Percentiles rank a stretch among this genome's conserved stretches.
These are phyloP conservation scores for Acanthosepion esculentum DNA, from an alignment of 2,888 invertebrate genomes.

Conservation along the genomic window DNA sequence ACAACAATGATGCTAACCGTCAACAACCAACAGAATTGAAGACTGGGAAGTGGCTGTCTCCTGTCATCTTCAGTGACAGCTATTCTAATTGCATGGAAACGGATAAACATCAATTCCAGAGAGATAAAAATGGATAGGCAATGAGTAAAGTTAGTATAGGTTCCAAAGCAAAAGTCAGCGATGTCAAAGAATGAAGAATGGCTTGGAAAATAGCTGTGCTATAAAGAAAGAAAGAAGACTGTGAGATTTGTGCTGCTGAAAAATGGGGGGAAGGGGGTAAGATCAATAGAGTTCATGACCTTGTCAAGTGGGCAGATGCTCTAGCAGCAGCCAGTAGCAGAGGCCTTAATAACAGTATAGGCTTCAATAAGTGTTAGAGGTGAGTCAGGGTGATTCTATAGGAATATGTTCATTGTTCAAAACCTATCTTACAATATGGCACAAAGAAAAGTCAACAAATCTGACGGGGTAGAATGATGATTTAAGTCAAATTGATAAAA, in stretches of 20 bases:
- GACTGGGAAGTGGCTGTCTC: too few relatives aligned
- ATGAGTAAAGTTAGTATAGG: background rate
- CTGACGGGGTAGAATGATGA: too few relatives aligned
- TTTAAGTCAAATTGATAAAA: too few relatives aligned
- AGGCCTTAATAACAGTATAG: background rate
- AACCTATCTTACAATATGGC: background rate
- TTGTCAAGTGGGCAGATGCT: background rate
- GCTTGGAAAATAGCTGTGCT: too few relatives aligned
- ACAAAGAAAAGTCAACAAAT: too few relatives aligned
- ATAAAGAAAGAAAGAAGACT: background rate
- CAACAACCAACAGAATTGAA: too few relatives aligned
- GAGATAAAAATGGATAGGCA: background rate
- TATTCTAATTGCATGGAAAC: too few relatives aligned
- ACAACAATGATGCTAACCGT: too few relatives aligned
- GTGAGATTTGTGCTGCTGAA: background rate
- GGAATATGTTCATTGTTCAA: background rate
- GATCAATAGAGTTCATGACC: slow-evolving; percentile 33
- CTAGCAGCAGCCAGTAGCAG: background rate
- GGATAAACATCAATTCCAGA: too few relatives aligned
- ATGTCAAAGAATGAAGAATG: background rate
- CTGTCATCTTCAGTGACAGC: too few relatives aligned
- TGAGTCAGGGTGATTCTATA: background rate
- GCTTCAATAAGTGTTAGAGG: too few relatives aligned
- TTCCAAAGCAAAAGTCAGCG: background rate
- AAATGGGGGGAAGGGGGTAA: background rate